Evolutionary conservation across 2,888 invertebrate genomes (phyloP).

Genomic region (Tachina fera): DNA sequence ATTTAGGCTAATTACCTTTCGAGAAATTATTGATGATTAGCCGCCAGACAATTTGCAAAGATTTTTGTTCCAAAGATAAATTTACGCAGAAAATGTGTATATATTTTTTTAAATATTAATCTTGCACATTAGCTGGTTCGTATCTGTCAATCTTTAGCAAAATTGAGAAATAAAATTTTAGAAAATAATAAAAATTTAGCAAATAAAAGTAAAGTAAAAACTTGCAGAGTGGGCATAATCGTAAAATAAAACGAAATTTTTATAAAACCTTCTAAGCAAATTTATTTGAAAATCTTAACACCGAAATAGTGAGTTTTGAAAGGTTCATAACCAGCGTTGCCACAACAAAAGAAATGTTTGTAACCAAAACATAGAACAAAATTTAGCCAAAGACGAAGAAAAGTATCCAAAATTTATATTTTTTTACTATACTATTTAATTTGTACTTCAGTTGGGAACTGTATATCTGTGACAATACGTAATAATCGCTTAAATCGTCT

Average conservation of each 20-base stretch:
- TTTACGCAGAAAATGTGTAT: slow-evolving; percentile 2
- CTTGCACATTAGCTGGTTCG: background rate
- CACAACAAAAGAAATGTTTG: too few species aligned
- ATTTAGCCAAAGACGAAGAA: too few species aligned
- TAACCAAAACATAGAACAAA: too few species aligned
- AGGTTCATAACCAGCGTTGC: too few species aligned
- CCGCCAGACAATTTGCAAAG: background rate
- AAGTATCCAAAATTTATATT: too few species aligned
- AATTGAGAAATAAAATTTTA: background rate
- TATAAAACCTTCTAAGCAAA: too few species aligned
- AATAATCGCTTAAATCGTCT: too few species aligned
- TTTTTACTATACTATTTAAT: too few species aligned
- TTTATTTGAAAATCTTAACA: too few species aligned
- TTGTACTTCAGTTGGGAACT: too few species aligned
- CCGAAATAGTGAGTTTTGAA: too few species aligned
- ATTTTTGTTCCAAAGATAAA: slow-evolving; percentile 1
- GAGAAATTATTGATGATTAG: slow-evolving; percentile 11
- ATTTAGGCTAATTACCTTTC: slow-evolving; percentile 48
- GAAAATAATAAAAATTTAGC: background rate
- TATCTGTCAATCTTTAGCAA: slow-evolving; percentile 5
- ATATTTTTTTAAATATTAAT: background rate
- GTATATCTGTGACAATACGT: too few species aligned
- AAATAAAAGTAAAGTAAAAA: background rate
- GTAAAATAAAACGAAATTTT: background rate
- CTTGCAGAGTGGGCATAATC: background rate